These are phyloP conservation scores for Rhegmatorhina hoffmannsi DNA, from an alignment of 2,113 vertebrate species.

Conservation along the genomic window DNA sequence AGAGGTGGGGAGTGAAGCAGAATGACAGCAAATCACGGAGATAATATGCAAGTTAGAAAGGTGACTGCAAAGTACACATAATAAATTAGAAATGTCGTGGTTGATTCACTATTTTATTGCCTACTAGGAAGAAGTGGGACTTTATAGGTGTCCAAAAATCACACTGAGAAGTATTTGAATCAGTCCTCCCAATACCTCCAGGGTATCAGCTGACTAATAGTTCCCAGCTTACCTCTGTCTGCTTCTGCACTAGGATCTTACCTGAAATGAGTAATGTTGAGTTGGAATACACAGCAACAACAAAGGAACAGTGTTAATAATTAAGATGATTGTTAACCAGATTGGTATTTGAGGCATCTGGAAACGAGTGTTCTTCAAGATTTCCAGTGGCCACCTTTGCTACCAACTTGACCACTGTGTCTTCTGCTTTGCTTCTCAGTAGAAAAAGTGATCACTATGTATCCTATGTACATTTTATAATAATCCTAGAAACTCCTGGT, in stretches of 20 bases:
- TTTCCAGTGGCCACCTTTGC: neutral
- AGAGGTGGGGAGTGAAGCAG: neutral
- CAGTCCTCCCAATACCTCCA: neutral
- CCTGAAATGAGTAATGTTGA: neutral
- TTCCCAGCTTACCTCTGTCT: neutral
- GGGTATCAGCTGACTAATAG: neutral
- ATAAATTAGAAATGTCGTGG: neutral
- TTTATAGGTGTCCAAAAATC: neutral
- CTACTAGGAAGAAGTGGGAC: neutral
- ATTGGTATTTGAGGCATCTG: neutral
- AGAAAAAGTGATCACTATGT: neutral
- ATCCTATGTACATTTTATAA: fast-evolving
- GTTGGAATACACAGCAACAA: neutral
- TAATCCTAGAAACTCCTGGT: neutral
- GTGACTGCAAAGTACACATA: neutral
- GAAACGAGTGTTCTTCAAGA: neutral
- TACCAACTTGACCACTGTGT: neutral
- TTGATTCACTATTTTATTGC: neutral
- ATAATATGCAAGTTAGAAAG: neutral
- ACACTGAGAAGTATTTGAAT: neutral
- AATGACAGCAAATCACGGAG: neutral
- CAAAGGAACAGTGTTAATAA: neutral
- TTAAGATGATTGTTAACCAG: neutral
- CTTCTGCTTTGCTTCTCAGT: neutral
- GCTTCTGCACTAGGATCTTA: neutral